Base-by-base conservation (phyloP, 2,888 invertebrate genomes). In the Mactromeris polynyma region DNA sequence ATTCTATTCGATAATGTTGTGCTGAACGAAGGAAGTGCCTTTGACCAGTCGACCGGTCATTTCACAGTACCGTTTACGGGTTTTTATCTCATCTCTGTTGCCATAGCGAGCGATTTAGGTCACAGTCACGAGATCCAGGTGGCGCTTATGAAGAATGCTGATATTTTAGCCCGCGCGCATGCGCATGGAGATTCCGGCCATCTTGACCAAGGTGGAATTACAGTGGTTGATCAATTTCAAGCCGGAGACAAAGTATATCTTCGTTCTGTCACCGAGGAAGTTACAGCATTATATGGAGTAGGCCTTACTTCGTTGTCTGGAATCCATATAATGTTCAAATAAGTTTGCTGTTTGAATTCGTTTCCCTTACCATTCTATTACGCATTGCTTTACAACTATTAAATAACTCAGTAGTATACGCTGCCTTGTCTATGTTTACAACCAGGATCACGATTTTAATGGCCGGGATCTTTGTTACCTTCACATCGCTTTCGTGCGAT, bases 121-220 rank as follows among this genome's bases (percentile, higher is more conserved):
- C 85, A 85, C 64, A 77, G 42, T 40, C 85, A 85, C 31, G 79
- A 85, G 42, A 54, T 85, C 19, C 64, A 85, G 36, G 85, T 85
- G 3, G 80, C 64, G 21, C n/a, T 85, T 9, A 79, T 80, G 79
- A 80, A 80, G 54, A 80, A 85, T 69, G n/a, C 64, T 42, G 80
- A 31, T n/a, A 64, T 64, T 0, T 3, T 84, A n/a, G 80, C 85
- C 0, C 85, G 85, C 33, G 85, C 80, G 80, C 85, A 85, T 81
- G 85, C 79, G 40, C 85, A 85, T 42, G 85, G 85, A 19, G 85
- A 85, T 58, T 85, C 85, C 26, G 85, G 85, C 0, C 85, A 85
- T 81, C 64, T 85, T 26, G 85, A 85, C 46, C 85, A 85, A 79
- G 85, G 80, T 9, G 85, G 80, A 21, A 31, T 80, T 21, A 42